Evolutionary conservation across 2,797 vertebrate species (phyloP).

Genomic region (Pipistrellus pygmaeus): DNA sequence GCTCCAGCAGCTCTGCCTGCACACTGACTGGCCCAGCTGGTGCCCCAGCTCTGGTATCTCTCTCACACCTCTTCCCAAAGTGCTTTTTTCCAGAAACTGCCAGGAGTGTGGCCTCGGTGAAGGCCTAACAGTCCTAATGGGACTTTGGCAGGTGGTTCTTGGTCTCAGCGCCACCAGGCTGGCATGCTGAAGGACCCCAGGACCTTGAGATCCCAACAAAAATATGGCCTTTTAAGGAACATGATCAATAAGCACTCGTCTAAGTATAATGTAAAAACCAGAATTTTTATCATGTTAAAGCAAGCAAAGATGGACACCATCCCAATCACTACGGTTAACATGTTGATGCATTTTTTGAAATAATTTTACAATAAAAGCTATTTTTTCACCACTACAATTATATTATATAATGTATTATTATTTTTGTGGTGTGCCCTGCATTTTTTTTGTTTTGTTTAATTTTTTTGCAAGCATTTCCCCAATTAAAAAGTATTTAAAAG

Average conservation of each 20-base stretch:
- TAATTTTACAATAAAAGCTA: neutral
- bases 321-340: neutral
- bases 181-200: neutral
- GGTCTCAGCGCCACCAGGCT: fast-evolving
- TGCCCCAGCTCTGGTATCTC: neutral
- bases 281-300: constrained; percentile 23
- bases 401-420: neutral
- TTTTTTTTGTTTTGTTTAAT: neutral
- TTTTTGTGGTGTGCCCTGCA: neutral
- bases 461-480: constrained; percentile 35
- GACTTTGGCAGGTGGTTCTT: neutral
- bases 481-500: constrained; percentile 35
- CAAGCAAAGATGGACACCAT: neutral
- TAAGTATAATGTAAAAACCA: neutral
- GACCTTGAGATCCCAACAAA: neutral
- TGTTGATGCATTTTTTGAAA: constrained; percentile 36
- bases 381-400: neutral
- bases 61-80: neutral
- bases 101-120: fast-evolving
- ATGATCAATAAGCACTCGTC: neutral
- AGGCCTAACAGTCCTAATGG: neutral
- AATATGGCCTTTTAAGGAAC: neutral
- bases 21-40: neutral
- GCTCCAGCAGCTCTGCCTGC: neutral
- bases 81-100: neutral